Percentiles rank a stretch among this genome's conserved stretches.
Conservation (phyloP, 2,888 invertebrate species). For the Leucozona laternaria region DNA sequence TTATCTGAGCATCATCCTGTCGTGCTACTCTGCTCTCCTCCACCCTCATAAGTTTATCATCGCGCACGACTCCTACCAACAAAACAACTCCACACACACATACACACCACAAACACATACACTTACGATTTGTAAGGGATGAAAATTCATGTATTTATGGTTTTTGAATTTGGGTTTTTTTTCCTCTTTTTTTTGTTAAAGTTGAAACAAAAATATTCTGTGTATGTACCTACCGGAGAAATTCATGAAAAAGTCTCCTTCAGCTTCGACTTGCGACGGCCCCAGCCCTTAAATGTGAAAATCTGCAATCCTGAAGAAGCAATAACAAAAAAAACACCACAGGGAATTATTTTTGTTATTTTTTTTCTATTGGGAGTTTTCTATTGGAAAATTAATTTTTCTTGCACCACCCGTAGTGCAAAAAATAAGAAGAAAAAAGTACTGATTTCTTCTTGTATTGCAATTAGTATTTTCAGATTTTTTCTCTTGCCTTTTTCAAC, state of each 20-base stretch:
- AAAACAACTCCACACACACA: conserved; percentile 42
- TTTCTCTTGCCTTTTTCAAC: conserved; percentile 5
- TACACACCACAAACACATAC: conserved; percentile 39
- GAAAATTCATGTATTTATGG: conserved; percentile 61
- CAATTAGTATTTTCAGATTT: conserved; percentile 33
- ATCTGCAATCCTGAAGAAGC: conserved; percentile 60
- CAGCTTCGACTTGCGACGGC: conserved; percentile 74
- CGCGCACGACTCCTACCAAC: conserved; percentile 27
- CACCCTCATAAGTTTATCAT: not conserved
- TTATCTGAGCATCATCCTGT: conserved; percentile 6
- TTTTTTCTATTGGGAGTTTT: conserved; percentile 27
- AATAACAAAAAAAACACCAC: conserved; percentile 52
- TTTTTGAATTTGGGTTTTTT: conserved; percentile 40
- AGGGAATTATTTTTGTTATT: conserved; percentile 65
- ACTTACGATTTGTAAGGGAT: conserved; percentile 61
- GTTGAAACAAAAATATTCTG: conserved; percentile 76
- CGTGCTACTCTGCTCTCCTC: not conserved
- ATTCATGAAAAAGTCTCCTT: conserved; percentile 78
- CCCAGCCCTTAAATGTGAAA: conserved; percentile 80
- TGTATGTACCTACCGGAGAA: conserved; percentile 84
- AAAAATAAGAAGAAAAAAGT: conserved; percentile 31
- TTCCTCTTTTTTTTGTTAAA: conserved; percentile 29
- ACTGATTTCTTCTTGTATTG: conserved; percentile 40
- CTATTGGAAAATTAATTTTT: conserved; percentile 14
- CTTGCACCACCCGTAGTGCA: conserved; percentile 47